Evolutionary conservation across 2,113 vertebrate genomes (phyloP).

Genomic region (Chinchilla lanigera): DNA sequence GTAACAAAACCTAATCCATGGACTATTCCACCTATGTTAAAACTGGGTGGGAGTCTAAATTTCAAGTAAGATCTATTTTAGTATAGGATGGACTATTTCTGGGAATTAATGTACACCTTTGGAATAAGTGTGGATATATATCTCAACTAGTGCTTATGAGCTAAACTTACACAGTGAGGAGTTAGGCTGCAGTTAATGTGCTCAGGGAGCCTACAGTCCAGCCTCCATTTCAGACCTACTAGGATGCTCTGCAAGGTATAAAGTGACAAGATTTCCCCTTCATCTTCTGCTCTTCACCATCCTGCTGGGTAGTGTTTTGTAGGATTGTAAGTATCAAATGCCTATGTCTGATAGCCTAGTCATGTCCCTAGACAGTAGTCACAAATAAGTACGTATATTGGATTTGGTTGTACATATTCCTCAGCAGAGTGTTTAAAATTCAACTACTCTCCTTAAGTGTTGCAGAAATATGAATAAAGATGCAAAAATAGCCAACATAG

Average conservation of each 20-base stretch:
- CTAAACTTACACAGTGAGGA: background rate
- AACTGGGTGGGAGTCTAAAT: background rate
- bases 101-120: background rate
- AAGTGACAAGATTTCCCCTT: background rate
- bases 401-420: background rate
- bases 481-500: background rate
- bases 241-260: background rate
- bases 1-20: background rate
- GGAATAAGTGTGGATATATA: background rate
- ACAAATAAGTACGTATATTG: background rate
- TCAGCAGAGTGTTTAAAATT: background rate
- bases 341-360: background rate
- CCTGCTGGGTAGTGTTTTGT: background rate
- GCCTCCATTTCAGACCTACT: background rate
- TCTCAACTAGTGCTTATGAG: background rate
- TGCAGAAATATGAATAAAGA: background rate
- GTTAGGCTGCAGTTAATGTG: background rate
- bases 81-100: background rate
- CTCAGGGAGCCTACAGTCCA: background rate
- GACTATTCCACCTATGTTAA: background rate
- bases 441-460: background rate
- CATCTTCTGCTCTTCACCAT: background rate
- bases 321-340: background rate
- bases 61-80: background rate
- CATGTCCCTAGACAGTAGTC: background rate